A percentile compares a stretch with the other conserved stretches of the same genome.
Evolutionary conservation across 92 coral and sea anemone species (phyloP).

Genomic region (Pocillopora grandis): DNA sequence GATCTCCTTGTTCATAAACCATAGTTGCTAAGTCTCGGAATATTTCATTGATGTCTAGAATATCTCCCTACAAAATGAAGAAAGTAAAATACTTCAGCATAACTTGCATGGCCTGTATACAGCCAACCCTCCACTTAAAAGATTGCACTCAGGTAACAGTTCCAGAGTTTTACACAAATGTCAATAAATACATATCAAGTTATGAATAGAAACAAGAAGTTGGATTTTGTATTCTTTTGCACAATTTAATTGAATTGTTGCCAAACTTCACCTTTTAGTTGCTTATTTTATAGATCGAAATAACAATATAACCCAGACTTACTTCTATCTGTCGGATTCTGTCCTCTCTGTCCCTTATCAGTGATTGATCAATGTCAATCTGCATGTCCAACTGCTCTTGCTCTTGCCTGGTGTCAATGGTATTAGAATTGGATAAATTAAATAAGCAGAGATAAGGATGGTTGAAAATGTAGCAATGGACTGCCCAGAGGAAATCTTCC

Average conservation of each 20-base stretch:
- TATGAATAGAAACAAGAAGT: background rate
- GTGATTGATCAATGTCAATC: conserved; percentile 79
- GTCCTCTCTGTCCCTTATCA: conserved; percentile 85
- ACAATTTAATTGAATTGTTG: background rate
- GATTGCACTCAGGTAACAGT: too few species aligned
- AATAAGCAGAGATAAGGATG: too few species aligned
- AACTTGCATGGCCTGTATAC: too few species aligned
- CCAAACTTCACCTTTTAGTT: background rate
- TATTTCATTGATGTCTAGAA: conserved; percentile 93
- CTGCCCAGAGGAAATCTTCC: too few species aligned
- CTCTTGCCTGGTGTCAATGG: conserved; percentile 54
- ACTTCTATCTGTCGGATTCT: conserved; percentile 91
- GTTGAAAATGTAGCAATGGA: too few species aligned
- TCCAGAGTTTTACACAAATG: background rate
- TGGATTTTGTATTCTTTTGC: too few species aligned
- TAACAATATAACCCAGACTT: background rate
- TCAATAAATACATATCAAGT: background rate
- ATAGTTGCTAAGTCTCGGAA: conserved; percentile 93
- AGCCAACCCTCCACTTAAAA: too few species aligned
- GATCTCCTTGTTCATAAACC: conserved; percentile 97
- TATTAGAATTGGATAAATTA: background rate
- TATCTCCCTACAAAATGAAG: conserved; percentile 64
- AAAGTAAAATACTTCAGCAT: too few species aligned
- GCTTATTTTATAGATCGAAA: background rate
- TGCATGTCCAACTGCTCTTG: conserved; percentile 80